These are phyloP conservation scores for Drosophila subpulchrella DNA, from an alignment of 1,140 invertebrate genomes.

Conservation along the genomic window DNA sequence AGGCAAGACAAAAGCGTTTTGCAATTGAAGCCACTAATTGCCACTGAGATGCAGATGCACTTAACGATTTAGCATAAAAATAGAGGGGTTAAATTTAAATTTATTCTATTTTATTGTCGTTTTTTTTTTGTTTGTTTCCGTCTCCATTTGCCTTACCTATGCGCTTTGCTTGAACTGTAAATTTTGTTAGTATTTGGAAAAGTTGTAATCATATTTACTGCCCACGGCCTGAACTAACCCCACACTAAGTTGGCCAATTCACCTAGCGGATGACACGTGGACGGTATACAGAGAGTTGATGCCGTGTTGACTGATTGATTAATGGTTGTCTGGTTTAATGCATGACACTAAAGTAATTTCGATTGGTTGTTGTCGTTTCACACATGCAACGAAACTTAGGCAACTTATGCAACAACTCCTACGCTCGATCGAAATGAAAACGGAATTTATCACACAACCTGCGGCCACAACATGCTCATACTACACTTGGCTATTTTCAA, in stretches of 20 bases:
- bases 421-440: slow-evolving; percentile 32
- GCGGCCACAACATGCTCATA: slow-evolving; percentile 69
- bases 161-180: slow-evolving; percentile 41
- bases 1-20: slow-evolving; percentile 68
- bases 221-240: slow-evolving; percentile 20
- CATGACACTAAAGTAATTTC: slow-evolving; percentile 37
- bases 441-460: slow-evolving; percentile 60
- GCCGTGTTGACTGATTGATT: slow-evolving; percentile 35
- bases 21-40: slow-evolving; percentile 58
- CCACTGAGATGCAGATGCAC: slow-evolving; percentile 47
- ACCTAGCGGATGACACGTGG: slow-evolving; percentile 28
- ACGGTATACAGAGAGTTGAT: slow-evolving; percentile 15
- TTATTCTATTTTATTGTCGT: not conserved
- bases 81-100: slow-evolving; percentile 7
- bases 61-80: slow-evolving; percentile 29
- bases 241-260: slow-evolving; percentile 30
- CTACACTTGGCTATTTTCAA: slow-evolving; percentile 68
- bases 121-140: slow-evolving; percentile 3
- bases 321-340: slow-evolving; percentile 37
- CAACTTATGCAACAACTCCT: slow-evolving; percentile 28
- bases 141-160: slow-evolving; percentile 38
- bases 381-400: slow-evolving; percentile 49
- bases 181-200: slow-evolving; percentile 27
- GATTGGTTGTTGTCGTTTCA: slow-evolving; percentile 30
- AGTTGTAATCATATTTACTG: not conserved